Conservation (phyloP, 2,888 invertebrate species). For the Metopia argyrocephala region DNA sequence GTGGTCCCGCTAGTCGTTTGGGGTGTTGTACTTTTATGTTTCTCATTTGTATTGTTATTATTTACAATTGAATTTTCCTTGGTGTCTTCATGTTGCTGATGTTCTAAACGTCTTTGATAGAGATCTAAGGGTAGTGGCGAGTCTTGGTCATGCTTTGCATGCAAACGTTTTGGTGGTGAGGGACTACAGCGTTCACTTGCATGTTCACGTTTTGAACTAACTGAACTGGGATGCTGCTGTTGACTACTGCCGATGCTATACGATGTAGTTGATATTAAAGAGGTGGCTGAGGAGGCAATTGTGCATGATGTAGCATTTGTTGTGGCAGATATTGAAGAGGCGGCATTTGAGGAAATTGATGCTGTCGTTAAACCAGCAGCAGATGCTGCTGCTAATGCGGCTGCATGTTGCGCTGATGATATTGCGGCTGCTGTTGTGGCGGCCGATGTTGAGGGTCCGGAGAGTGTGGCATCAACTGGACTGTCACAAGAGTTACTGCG, state of each 20-base stretch:
- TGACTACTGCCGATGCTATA: slow-evolving; percentile 42
- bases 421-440: slow-evolving; percentile 59
- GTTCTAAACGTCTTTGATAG: slow-evolving; percentile 75
- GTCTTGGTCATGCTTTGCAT: slow-evolving; percentile 65
- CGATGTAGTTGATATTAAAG: slow-evolving; percentile 50
- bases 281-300: slow-evolving; percentile 70
- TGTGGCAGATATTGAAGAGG: slow-evolving; percentile 68
- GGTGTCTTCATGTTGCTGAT: slow-evolving; percentile 63
- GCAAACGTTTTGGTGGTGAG: slow-evolving; percentile 74
- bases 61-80: slow-evolving; percentile 59
- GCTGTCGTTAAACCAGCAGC: slow-evolving; percentile 45
- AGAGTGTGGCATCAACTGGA: slow-evolving; percentile 69
- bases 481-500: slow-evolving; percentile 71
- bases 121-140: slow-evolving; percentile 77
- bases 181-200: slow-evolving; percentile 74
- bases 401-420: slow-evolving; percentile 44
- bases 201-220: slow-evolving; percentile 73
- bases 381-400: slow-evolving; percentile 52
- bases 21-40: slow-evolving; percentile 64
- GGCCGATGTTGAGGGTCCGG: slow-evolving; percentile 71
- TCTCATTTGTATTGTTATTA: slow-evolving; percentile 66
- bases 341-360: slow-evolving; percentile 67
- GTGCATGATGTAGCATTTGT: slow-evolving; percentile 73
- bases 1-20: slow-evolving; percentile 64
- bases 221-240: slow-evolving; percentile 62